phyloP scores from a whole-genome alignment of 2,888 invertebrate species.

The Brachyptera putata region DNA sequence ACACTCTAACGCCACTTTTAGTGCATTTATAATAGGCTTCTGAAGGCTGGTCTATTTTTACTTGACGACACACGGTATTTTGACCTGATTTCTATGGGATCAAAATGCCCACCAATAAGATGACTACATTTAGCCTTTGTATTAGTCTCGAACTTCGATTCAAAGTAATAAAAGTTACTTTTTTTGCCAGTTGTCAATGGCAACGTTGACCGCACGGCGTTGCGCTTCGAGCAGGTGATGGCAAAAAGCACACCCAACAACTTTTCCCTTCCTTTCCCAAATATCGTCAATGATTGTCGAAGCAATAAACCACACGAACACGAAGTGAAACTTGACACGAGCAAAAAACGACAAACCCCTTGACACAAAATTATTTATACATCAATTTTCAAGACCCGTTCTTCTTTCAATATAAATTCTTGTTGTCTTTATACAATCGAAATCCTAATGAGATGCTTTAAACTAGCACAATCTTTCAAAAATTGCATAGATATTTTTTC shows the following conservation, averaged over 20 bases:
- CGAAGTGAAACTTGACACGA: conserved; percentile 12
- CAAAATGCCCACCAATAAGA: too few relatives aligned
- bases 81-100: not conserved
- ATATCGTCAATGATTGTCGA: conserved; percentile 16
- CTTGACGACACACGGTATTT: too few relatives aligned
- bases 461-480: conserved; percentile 16
- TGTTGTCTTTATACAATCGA: conserved; percentile 1
- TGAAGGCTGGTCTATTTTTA: too few relatives aligned
- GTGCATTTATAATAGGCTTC: too few relatives aligned
- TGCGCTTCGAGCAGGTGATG: not conserved
- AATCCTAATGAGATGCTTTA: not conserved
- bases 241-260: conserved; percentile 5
- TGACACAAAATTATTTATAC: conserved; percentile 5
- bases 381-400: not conserved
- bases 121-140: too few relatives aligned
- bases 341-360: conserved; percentile 7
- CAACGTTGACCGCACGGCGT: conserved; percentile 10
- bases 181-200: conserved; percentile 1
- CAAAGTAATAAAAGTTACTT: not conserved
- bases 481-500: not conserved
- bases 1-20: too few relatives aligned
- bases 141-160: too few relatives aligned
- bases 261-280: not conserved
- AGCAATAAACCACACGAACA: conserved; percentile 16
- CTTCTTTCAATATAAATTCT: conserved; percentile 15